phyloP scores from a whole-genome alignment of 92 coral and sea anemone species.

The Palythoa heliodiscus region DNA sequence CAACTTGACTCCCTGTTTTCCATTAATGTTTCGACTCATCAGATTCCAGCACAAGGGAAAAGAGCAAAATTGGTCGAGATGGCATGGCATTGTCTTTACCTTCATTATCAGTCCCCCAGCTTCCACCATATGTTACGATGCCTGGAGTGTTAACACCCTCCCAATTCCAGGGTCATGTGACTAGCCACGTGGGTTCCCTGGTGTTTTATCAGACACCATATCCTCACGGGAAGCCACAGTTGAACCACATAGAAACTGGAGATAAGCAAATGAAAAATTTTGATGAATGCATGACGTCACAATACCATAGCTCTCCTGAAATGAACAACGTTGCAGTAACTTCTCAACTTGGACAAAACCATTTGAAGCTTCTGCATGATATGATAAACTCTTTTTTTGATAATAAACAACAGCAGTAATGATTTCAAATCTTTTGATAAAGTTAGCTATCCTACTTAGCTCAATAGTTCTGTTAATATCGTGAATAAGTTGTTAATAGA shows the following conservation, averaged over 20 bases:
- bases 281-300: constrained; percentile 86
- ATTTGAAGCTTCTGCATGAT: constrained; percentile 98
- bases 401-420: not conserved
- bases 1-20: not conserved
- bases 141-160: constrained; percentile 81
- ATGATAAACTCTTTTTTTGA: constrained; percentile 95
- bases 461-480: too few relatives aligned
- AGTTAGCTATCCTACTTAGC: too few relatives aligned
- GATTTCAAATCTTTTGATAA: not conserved
- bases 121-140: constrained; percentile 67
- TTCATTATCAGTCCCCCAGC: constrained; percentile 81
- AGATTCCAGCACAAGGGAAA: constrained; percentile 88
- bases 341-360: constrained; percentile 96
- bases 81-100: constrained; percentile 75
- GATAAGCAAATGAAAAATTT: constrained; percentile 78
- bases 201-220: constrained; percentile 77
- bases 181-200: constrained; percentile 89
- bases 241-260: constrained; percentile 85
- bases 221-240: constrained; percentile 62
- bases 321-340: constrained; percentile 80
- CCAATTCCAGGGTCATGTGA: constrained; percentile 81
- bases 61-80: constrained; percentile 75
- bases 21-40: not conserved
- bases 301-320: constrained; percentile 80
- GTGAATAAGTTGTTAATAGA: too few relatives aligned